These are phyloP conservation scores for Agonopterix alstromeriana DNA, from an alignment of 2,888 invertebrate species.

Conservation along the genomic window DNA sequence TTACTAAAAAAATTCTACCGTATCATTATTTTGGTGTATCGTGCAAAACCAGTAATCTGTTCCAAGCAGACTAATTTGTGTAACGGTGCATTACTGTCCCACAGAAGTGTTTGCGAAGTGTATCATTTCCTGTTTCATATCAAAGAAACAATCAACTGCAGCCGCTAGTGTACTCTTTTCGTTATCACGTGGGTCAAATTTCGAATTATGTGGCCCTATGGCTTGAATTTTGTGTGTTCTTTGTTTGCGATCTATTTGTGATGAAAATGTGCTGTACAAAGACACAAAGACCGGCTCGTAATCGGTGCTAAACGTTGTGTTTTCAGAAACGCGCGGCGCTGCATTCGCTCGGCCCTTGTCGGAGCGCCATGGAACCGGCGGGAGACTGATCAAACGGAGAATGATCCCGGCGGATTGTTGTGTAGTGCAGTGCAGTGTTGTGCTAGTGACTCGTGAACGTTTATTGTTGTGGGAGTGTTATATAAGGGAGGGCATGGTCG, in stretches of 20 bases:
- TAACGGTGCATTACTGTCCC: constrained; percentile 14
- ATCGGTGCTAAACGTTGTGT: constrained; percentile 52
- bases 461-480: constrained; percentile 40
- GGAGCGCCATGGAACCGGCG: constrained; percentile 55
- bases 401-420: constrained; percentile 33
- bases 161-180: constrained; percentile 63
- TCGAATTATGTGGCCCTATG: constrained; percentile 44
- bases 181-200: constrained; percentile 75
- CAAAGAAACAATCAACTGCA: constrained; percentile 69
- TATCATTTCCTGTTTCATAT: constrained; percentile 71
- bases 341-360: constrained; percentile 32
- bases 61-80: constrained; percentile 13
- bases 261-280: constrained; percentile 23
- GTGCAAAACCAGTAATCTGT: constrained; percentile 7
- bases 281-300: constrained; percentile 52
- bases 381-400: constrained; percentile 41
- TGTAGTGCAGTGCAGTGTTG: constrained; percentile 42
- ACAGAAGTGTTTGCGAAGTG: constrained; percentile 48
- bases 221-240: constrained; percentile 24
- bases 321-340: constrained; percentile 65
- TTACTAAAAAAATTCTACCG: constrained; percentile 41
- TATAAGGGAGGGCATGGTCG: constrained; percentile 59
- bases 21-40: constrained; percentile 31
- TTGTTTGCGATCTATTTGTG: constrained; percentile 14
- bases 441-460: constrained; percentile 43